These are phyloP conservation scores for Mirza zaza DNA, from an alignment of 2,113 vertebrate genomes.

Conservation along the genomic window DNA sequence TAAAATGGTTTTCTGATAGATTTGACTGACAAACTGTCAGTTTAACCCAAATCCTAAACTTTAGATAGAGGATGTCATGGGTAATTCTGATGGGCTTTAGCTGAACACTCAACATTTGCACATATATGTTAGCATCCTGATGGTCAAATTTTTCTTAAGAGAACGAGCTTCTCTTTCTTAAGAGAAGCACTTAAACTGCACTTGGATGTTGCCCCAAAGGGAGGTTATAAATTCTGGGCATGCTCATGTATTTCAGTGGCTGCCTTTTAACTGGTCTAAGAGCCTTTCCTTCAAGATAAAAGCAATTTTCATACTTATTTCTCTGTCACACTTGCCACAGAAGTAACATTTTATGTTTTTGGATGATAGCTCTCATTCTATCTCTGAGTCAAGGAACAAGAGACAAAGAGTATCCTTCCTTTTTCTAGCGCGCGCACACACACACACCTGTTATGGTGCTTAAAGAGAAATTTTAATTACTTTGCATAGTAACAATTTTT, in stretches of 20 bases:
- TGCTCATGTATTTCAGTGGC: background rate
- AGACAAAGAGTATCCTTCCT: background rate
- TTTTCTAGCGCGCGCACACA: background rate
- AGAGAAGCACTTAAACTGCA: background rate
- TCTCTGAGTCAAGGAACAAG: background rate
- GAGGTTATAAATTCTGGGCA: background rate
- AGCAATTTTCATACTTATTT: background rate
- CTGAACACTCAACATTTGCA: too few relatives aligned
- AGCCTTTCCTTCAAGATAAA: background rate
- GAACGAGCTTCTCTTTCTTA: background rate
- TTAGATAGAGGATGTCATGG: background rate
- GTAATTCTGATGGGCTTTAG: background rate
- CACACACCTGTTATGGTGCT: background rate
- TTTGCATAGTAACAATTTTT: constrained; percentile 13
- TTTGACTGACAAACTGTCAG: background rate
- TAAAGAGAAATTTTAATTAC: constrained; percentile 36
- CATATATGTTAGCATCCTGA: background rate
- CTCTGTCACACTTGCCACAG: background rate
- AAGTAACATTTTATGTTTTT: background rate
- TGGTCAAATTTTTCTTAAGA: background rate
- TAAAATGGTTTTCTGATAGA: background rate
- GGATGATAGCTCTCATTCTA: background rate
- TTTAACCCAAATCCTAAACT: background rate
- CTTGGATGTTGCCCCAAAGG: background rate
- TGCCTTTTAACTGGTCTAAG: background rate